Base-by-base conservation (phyloP, 2,113 vertebrate species). In the Dascyllus trimaculatus region DNA sequence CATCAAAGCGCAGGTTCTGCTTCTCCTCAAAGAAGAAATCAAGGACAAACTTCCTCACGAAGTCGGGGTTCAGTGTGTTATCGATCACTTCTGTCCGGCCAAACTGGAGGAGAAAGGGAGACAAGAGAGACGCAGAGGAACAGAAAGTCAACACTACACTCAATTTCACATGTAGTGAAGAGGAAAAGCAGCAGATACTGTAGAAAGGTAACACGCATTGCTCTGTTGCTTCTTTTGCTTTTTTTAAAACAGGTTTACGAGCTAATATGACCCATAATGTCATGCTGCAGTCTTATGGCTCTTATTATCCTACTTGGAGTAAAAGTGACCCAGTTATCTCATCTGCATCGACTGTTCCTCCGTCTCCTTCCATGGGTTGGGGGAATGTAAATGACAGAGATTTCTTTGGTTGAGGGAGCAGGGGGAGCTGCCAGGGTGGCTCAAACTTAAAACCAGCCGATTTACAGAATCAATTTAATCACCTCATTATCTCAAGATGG, bases 1-100 rank as follows among this genome's bases (percentile, higher is more conserved):
- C 96, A 5, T 98, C 96, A 1, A 98, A 98, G 82, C 97, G 96
- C 24, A 98, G 95, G 63, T 97, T 97, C 92, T 98, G 97, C 90
- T 97, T 97, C 92, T 98, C 97, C 74, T 98, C 97, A 2, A 98
- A 98, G 90, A 97, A 97, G 92, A 96, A 98, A 90, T 98, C 96
- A 0, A 97, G 95, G 64, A 98, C 94, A 1, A 98, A 98, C 88
- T 98, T 98, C 85, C 97, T 96, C 80, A 98, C 94, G 9, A 98
- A 98, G 92, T 98, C 97, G 0, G 97, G 97, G 85, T 96, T 98
- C 91, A 98, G 84, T 4, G 97, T 96, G 91, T 98, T 98, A 88
- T 98, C 96, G 0, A 98, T 98, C 77, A 98, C 96, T 68, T 98
- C 97, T 0, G 97, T 98, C 71, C 97, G 94, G n/a, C 97, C 97